phyloP scores from a whole-genome alignment of 2,888 invertebrate genomes.

The Drosophila kambysellisi region DNA sequence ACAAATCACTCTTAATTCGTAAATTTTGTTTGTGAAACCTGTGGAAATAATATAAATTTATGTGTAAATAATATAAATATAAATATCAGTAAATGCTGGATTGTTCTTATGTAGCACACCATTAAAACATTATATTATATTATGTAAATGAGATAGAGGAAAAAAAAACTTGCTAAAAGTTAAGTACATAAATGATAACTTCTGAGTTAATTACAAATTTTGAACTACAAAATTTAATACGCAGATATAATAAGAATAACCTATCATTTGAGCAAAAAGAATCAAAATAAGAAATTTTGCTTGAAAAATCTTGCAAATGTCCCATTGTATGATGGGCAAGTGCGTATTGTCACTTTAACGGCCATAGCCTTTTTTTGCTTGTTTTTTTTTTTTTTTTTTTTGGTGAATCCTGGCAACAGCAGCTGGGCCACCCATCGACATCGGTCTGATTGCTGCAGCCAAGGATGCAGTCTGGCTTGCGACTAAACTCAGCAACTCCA shows the following conservation, averaged over 20 bases:
- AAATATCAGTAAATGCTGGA: neutral
- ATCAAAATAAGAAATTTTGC: neutral
- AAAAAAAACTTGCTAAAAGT: neutral
- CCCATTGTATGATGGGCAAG: slow-evolving; percentile 35
- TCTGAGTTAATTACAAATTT: neutral
- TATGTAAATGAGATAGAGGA: neutral
- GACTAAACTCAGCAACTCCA: slow-evolving; percentile 28
- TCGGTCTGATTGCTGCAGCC: slow-evolving; percentile 46
- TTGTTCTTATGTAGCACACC: neutral
- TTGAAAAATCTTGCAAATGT: neutral
- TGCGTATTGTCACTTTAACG: slow-evolving; percentile 60
- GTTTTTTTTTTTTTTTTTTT: slow-evolving; percentile 28
- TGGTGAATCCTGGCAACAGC: slow-evolving; percentile 49
- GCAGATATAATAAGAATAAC: neutral
- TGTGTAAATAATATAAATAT: too few species aligned
- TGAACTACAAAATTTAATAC: neutral
- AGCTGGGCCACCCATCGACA: slow-evolving; percentile 62
- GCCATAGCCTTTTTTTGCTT: slow-evolving; percentile 22
- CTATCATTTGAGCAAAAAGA: neutral
- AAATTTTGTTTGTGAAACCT: neutral
- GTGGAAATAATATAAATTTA: too few species aligned
- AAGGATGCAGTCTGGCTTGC: slow-evolving; percentile 37
- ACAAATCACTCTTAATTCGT: neutral
- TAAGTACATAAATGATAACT: neutral
- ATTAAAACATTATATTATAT: neutral